Conservation (phyloP, 2,113 vertebrate species). For the Dicrurus megarhynchus region DNA sequence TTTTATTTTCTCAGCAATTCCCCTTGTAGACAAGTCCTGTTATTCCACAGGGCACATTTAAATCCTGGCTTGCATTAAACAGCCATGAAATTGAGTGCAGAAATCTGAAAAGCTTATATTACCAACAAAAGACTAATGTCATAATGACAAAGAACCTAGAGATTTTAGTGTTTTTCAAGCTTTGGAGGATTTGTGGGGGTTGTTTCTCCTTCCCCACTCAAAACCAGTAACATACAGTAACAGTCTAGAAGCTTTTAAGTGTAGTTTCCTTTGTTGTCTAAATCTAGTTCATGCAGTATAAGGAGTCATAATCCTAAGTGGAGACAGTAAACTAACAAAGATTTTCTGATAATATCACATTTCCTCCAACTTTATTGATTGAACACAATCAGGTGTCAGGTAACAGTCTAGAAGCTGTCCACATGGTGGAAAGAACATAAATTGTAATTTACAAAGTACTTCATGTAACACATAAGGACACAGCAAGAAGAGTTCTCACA, state of each 20-base stretch:
- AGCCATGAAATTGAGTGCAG: not conserved
- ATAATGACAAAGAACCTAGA: not conserved
- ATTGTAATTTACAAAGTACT: not conserved
- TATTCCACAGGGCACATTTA: not conserved
- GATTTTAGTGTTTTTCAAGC: not conserved
- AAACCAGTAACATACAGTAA: not conserved
- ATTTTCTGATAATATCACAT: not conserved
- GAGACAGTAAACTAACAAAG: not conserved
- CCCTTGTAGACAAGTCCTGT: not conserved
- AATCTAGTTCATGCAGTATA: not conserved
- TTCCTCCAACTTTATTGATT: not conserved
- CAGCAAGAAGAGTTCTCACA: not conserved
- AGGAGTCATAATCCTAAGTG: not conserved
- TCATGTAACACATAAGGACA: not conserved
- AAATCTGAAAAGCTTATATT: not conserved
- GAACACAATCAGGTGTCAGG: not conserved
- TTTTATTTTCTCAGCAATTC: not conserved
- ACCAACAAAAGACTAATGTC: not conserved
- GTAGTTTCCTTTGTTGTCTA: not conserved
- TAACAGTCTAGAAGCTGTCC: not conserved
- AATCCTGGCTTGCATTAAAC: not conserved
- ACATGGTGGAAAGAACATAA: not conserved
- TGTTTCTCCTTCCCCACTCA: not conserved
- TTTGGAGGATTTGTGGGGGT: not conserved
- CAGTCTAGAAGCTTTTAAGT: not conserved